Evolutionary conservation across 1,140 invertebrate genomes (phyloP), one percentile per base, ranked within the genome.

Genomic region (Teleogryllus occipitalis): DNA sequence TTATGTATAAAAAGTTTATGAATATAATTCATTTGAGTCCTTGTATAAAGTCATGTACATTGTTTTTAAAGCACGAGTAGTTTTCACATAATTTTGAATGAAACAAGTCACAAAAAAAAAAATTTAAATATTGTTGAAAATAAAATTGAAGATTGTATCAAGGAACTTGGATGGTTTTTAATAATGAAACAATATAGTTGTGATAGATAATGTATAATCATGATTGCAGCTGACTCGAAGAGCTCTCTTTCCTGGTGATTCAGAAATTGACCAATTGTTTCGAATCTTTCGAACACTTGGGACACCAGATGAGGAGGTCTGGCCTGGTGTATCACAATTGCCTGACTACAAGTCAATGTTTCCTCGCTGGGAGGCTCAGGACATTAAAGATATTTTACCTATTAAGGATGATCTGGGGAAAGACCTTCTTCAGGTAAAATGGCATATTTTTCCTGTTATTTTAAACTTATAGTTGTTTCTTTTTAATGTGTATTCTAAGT

Each of bases 181-280:
- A 39, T 39, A 39, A 39, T 39, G 27, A 39, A 39, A 5, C 27
- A 39, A 5, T 1, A 39, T 39, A 39, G 27, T 39, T 75, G 7
- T 75, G 27, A 22, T 5, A 39, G 74, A 5, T 75, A 5, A 39
- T 39, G 27, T 39, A 39, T 10, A 22, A 73, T 80, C 83, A 76
- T 82, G 83, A 82, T 88, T 88, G 81, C 83, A 96, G 95, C 89
- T 94, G 12, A 93, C 91, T 47, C 92, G 91, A 82, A 90, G 91
- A 82, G 92, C 96, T 46, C 85, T 98, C 21, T 98, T 98, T 87
- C 94, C 96, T 46, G 97, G 97, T 14, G 97, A 98, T 86, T 97
- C 95, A n/a, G 97, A 98, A 87, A 98, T 98, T 82, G 96, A 98
- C 88, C 96, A 98, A 85, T 86, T 98, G 8, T 98, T 97, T 87